Evolutionary conservation across 2,888 invertebrate species (phyloP), one percentile per base, ranked within the genome.

Genomic region (Heliconius ismenius): DNA sequence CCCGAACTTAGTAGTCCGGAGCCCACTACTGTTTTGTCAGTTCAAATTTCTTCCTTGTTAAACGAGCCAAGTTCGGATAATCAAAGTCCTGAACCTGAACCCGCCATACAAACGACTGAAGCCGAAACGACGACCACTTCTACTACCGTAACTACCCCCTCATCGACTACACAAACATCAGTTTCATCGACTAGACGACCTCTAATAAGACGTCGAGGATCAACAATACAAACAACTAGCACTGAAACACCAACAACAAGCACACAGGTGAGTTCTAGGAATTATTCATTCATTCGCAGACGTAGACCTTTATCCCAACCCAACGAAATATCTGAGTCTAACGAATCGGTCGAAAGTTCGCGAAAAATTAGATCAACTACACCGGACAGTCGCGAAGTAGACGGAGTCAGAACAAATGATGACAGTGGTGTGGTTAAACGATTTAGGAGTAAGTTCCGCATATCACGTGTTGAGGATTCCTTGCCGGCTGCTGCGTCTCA

Each of bases 201-300:
- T 24, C 62, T 86, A 43, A 80, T 88, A 70, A 87, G 88, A 73
- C 88, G 91, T 49, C 82, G 90, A 73, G 89, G 89, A 2, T 84
- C 90, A 18, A 84, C 85, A 58, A 58, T 58, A 21, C 87, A 82
- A 15, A 77, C 83, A 4, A 84, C 89, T 24, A 83, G 89, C n/a
- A 83, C 89, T 10, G 81, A 87, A 72, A 82, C 87, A 2, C 83
- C 89, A 15, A 83, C 87, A 13, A 83, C 90, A 13, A 85, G 89
- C 18, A 90, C 91, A 13, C 92, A 93, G 95, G 95, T 95, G 92
- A 95, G 95, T 94, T 89, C 90, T 86, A 94, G 92, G 93, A 94
- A 91, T 88, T 94, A 92, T 89, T 85, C 91, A 87, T 91, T 91
- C 80, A 86, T 93, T 80, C 91, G 89, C 79, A 92, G 94, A 79